phyloP scores from a whole-genome alignment of 1,140 invertebrate genomes.

The Orussus abietinus region DNA sequence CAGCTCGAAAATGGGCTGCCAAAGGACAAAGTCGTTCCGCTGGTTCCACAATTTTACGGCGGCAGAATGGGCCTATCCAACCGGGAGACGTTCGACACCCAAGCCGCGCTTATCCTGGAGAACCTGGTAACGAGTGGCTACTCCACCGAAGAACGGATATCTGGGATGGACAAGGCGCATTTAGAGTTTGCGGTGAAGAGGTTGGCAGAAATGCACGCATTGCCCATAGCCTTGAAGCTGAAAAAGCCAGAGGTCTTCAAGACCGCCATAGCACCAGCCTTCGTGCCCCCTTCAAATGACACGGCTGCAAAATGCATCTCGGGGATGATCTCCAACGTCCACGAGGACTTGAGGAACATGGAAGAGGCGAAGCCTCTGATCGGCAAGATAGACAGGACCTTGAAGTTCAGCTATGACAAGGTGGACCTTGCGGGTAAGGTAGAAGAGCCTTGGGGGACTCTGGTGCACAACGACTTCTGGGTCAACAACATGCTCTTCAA shows the following conservation, averaged over 20 bases:
- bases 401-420: constrained; percentile 22
- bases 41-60: constrained; percentile 54
- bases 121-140: constrained; percentile 56
- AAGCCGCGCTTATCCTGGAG: constrained; percentile 57
- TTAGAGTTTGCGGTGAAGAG: constrained; percentile 52
- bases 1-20: constrained; percentile 49
- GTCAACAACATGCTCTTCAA: constrained; percentile 62
- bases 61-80: constrained; percentile 53
- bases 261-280: constrained; percentile 26
- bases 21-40: constrained; percentile 42
- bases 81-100: constrained; percentile 51
- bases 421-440: constrained; percentile 15
- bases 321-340: constrained; percentile 39
- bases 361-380: constrained; percentile 27
- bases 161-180: constrained; percentile 51
- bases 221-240: constrained; percentile 51
- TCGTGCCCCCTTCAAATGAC: constrained; percentile 22
- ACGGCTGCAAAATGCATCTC: constrained; percentile 25
- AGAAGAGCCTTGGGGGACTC: constrained; percentile 49
- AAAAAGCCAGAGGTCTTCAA: constrained; percentile 54
- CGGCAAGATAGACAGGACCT: constrained; percentile 30
- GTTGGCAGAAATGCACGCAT: constrained; percentile 57
- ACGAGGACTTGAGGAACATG: constrained; percentile 30
- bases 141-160: constrained; percentile 52
- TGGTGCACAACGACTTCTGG: constrained; percentile 63